Percentiles rank a stretch among this genome's conserved stretches.
phyloP scores from a whole-genome alignment of 2,888 invertebrate species.

The Drosophila anceps region DNA sequence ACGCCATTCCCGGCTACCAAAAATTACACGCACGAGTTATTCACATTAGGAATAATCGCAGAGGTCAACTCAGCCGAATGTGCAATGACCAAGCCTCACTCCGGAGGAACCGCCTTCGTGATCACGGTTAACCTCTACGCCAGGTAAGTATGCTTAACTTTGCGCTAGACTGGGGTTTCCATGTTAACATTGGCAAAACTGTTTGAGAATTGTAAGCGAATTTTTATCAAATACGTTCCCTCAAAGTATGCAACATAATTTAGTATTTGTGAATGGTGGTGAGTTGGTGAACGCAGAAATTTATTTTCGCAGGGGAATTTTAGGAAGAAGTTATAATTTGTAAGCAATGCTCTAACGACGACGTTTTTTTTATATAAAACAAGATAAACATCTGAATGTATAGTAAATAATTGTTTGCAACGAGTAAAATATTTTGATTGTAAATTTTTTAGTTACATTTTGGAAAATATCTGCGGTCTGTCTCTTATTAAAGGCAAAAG shows the following conservation, averaged over 20 bases:
- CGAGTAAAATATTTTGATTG: too few relatives aligned
- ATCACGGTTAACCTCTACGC: slow-evolving; percentile 84
- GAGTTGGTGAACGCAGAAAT: not conserved
- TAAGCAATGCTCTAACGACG: not conserved
- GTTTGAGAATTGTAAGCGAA: slow-evolving; percentile 37
- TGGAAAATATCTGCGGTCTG: not conserved
- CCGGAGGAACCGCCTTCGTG: slow-evolving; percentile 84
- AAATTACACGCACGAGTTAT: slow-evolving; percentile 90
- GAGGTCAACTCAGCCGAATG: slow-evolving; percentile 90
- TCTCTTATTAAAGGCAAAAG: not conserved
- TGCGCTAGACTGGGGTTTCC: too few relatives aligned
- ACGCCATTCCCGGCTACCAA: slow-evolving; percentile 89
- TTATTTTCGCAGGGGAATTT: not conserved
- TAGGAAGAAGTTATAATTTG: not conserved
- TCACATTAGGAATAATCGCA: slow-evolving; percentile 91
- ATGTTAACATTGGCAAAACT: too few relatives aligned
- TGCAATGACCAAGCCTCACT: slow-evolving; percentile 87
- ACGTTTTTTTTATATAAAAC: too few relatives aligned
- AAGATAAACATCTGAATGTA: not conserved
- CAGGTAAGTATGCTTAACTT: slow-evolving; percentile 84
- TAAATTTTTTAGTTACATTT: too few relatives aligned
- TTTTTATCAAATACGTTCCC: not conserved
- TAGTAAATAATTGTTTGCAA: too few relatives aligned
- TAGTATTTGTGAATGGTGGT: not conserved
- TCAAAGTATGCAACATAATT: slow-evolving; percentile 27